Evolutionary conservation across 2,888 invertebrate genomes (phyloP).

Genomic region (Dicyrtomina minuta): DNA sequence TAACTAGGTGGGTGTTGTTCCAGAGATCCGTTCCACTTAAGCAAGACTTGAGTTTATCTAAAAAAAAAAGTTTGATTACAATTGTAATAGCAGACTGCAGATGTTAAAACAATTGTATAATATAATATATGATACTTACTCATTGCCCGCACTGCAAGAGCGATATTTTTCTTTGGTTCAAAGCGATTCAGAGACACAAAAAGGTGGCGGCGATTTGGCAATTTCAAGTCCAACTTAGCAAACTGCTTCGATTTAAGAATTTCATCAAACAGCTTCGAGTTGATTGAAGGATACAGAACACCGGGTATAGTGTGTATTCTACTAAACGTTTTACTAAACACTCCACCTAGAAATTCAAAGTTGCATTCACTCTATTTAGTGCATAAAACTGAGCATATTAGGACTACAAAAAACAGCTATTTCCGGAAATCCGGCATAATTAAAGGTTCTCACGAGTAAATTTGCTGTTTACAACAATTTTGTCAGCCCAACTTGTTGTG

Average conservation of each 20-base stretch:
- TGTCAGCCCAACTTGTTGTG: conserved; percentile 83
- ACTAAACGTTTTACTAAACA: conserved; percentile 83
- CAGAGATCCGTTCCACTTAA: conserved; percentile 57
- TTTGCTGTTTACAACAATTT: conserved; percentile 90
- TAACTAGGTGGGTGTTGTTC: conserved; percentile 74
- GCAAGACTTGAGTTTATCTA: conserved; percentile 49
- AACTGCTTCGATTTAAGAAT: conserved; percentile 56
- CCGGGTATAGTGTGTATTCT: conserved; percentile 70
- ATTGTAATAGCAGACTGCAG: neutral
- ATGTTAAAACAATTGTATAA: neutral
- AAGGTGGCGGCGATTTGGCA: conserved; percentile 60
- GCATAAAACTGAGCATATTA: neutral
- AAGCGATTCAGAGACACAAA: conserved; percentile 95
- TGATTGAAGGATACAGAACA: conserved; percentile 92
- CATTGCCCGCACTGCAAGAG: conserved; percentile 78
- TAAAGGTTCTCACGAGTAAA: conserved; percentile 68
- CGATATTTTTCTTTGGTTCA: conserved; percentile 94
- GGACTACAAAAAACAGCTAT: neutral
- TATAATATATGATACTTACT: conserved; percentile 58
- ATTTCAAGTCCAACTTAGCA: conserved; percentile 37
- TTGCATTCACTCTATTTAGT: neutral
- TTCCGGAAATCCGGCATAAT: neutral
- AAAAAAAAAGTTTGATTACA: neutral
- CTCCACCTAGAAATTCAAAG: conserved; percentile 61
- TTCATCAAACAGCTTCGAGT: conserved; percentile 71